These are phyloP conservation scores for Ameiurus melas DNA, from an alignment of 2,113 vertebrate species.

Conservation along the genomic window DNA sequence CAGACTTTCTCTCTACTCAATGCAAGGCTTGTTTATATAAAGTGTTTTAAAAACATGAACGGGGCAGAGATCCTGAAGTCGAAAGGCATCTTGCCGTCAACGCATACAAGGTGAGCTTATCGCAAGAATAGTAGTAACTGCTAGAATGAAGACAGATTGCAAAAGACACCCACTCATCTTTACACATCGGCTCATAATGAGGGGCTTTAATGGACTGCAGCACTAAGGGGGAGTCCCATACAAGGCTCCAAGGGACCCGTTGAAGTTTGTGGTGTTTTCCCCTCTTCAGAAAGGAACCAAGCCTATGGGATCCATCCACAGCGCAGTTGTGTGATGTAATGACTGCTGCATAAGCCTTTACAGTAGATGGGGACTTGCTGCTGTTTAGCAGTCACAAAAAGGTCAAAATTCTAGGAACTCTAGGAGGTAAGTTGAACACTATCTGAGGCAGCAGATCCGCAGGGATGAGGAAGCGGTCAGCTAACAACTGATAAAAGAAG, in stretches of 20 bases:
- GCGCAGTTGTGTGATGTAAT: neutral
- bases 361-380: neutral
- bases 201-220: neutral
- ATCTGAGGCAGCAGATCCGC: neutral
- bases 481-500: neutral
- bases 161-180: neutral
- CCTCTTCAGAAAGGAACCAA: neutral
- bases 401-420: neutral
- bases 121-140: neutral
- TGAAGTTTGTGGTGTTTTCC: neutral
- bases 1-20: neutral
- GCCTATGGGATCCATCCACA: neutral
- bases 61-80: neutral
- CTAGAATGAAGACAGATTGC: neutral
- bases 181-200: neutral
- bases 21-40: neutral
- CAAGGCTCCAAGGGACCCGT: neutral
- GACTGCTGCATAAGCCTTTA: too few species aligned
- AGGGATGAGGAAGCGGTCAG: neutral
- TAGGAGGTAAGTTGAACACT: neutral
- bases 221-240: neutral
- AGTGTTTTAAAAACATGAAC: neutral
- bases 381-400: neutral
- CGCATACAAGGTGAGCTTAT: neutral
- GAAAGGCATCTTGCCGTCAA: neutral